A percentile compares a stretch with the other conserved stretches of the same genome.
phyloP scores from a whole-genome alignment of 2,888 invertebrate species.

The Axea sp. region DNA sequence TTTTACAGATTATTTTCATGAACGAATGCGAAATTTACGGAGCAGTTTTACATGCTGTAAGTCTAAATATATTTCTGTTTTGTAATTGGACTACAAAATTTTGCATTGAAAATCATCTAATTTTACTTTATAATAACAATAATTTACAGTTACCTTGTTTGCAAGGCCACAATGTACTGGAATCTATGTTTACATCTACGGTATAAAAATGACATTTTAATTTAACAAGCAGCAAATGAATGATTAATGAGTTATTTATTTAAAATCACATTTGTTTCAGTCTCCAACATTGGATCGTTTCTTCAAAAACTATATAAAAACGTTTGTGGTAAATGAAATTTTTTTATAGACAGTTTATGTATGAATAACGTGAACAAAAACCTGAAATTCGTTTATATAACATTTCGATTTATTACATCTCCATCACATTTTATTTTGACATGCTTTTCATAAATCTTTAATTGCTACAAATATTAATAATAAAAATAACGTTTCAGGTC shows the following conservation, averaged over 20 bases:
- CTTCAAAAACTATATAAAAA: background rate
- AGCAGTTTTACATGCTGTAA: slow-evolving; percentile 4
- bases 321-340: slow-evolving; percentile 3
- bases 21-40: slow-evolving; percentile 12
- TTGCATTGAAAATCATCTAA: too few relatives aligned
- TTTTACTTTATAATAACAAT: background rate
- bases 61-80: background rate
- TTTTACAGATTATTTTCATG: slow-evolving; percentile 16
- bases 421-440: background rate
- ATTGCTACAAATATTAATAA: too few relatives aligned
- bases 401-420: too few relatives aligned
- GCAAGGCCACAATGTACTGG: slow-evolving; percentile 3
- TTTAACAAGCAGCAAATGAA: too few relatives aligned
- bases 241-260: too few relatives aligned
- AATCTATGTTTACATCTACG: background rate
- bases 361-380: too few relatives aligned
- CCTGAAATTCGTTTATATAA: too few relatives aligned
- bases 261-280: background rate
- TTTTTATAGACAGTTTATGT: too few relatives aligned
- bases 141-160: slow-evolving; percentile 4
- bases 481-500: too few relatives aligned
- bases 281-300: background rate
- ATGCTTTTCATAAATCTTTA: too few relatives aligned
- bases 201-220: too few relatives aligned
- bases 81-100: too few relatives aligned